A percentile compares a stretch with the other conserved stretches of the same genome.
These are phyloP conservation scores for Cyprinodon brontotheroides DNA, from an alignment of 2,113 vertebrate genomes.

Conservation along the genomic window DNA sequence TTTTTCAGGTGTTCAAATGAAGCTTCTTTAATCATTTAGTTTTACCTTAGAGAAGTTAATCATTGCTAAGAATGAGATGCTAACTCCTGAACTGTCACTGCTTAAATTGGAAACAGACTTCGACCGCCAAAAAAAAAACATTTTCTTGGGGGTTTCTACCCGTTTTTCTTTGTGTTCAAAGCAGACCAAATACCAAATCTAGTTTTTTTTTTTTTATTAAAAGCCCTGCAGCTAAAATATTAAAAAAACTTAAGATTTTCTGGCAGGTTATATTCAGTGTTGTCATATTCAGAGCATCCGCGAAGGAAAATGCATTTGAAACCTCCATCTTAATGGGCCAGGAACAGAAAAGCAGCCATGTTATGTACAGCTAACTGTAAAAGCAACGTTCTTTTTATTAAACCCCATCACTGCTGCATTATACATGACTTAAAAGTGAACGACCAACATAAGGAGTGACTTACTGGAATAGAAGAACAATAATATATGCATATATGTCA, in stretches of 20 bases:
- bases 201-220: background rate
- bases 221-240: background rate
- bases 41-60: background rate
- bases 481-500: too few species aligned
- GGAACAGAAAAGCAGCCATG: background rate
- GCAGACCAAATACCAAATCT: background rate
- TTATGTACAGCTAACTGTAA: background rate
- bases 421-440: background rate
- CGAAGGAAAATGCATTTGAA: background rate
- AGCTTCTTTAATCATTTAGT: constrained; percentile 8
- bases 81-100: background rate
- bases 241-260: background rate
- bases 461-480: too few species aligned
- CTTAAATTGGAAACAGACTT: background rate
- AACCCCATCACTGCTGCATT: background rate
- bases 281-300: background rate
- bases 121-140: background rate
- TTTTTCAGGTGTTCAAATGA: background rate
- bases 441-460: background rate
- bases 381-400: background rate
- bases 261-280: background rate
- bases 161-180: background rate
- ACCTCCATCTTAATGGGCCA: background rate
- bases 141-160: background rate
- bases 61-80: background rate